Evolutionary conservation across 2,113 vertebrate genomes (phyloP), one percentile per base, ranked within the genome.

Genomic region (Panthera tigris): DNA sequence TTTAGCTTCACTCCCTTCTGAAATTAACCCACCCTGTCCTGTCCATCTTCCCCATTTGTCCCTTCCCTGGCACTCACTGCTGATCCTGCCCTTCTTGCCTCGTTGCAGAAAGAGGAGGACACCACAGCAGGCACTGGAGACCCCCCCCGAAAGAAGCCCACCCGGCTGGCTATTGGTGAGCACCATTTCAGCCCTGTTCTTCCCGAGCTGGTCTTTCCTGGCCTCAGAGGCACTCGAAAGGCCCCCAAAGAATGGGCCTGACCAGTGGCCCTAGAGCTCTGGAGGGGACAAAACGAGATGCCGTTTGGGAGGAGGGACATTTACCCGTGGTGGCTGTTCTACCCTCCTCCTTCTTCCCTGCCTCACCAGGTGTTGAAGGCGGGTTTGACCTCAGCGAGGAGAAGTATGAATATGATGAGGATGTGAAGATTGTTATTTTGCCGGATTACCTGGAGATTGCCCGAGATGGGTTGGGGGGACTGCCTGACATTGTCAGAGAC

Each of bases 91-190:
- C 55, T 95, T 97, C 50, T 82, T 88, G 45, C 48, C 78, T 90
- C 84, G 0, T 50, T 96, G 41, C 33, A 99, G 99, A 99, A 99
- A 97, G 99, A 99, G 98, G 99, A 99, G 94, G 99, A 99, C 45
- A 92, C 92, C 66, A 99, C 98, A 86, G 98, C 99, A 96, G 99
- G 99, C 96, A 99, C 99, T 91, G 99, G 99, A 82, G 99, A 99
- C 96, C 99, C 99, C 1, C 99, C 99, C 0, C 99, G 99, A 96
- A 99, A 99, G 99, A 99, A 99, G 98, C 99, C 99, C 80, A 99
- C 99, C 74, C 99, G 99, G 68, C 81, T 99, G 98, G 99, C 99
- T 63, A 99, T 99, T 90, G 99, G 99, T 99, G 98, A 99, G 98
- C 36, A 1, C 0, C 48, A 0, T 29, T 4, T 4, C 14, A 0